Evolutionary conservation across 1,140 invertebrate species (phyloP), one percentile per base, ranked within the genome.

Genomic region (Tetraneura akinire): DNA sequence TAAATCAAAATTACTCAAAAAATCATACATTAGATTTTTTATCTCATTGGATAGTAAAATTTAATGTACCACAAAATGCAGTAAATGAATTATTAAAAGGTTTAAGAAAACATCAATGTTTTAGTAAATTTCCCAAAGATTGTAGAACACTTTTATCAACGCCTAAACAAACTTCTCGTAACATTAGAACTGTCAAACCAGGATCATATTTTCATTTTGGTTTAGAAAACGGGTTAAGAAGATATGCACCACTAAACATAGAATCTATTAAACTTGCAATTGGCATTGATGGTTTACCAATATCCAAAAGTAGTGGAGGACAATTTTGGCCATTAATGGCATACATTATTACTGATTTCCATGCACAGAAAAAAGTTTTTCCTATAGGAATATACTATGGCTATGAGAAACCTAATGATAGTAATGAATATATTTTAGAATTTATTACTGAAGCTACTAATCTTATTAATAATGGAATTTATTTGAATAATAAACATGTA

Each of bases 381-480:
- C 42, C 80, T 21, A 47, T 82, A 16, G 81, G 68, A 0, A 49
- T 83, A 23, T 83, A 80, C 51, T 81, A 51, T 45, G 82, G 81
- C 5, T 23, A 81, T 6, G 80, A 51, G 42, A 83, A 82, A 82
- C 74, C 82, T 4, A 26, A 47, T 42, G 45, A 29, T 76, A 49
- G 29, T 23, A 81, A 81, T 55, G 55, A 81, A 8, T 83, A 80
- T 68, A 57, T 84, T 14, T 29, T 23, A 13, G 51, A 76, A 21
- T 83, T 83, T 81, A 23, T 83, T 14, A 26, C 64, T 14, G 83
- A 83, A 71, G 37, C 66, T 9, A 55, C 5, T 53, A 18, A 42
- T 26, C 64, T 82, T 16, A 42, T 66, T 37, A 21, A 81, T 10
- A 29, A 81, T 78, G 73, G 80, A 9, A 42, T 82, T 11, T 8